Percentiles rank a stretch among this genome's conserved stretches.
Evolutionary conservation across 2,113 vertebrate genomes (phyloP).

Genomic region (Myrmophylax atrothorax): DNA sequence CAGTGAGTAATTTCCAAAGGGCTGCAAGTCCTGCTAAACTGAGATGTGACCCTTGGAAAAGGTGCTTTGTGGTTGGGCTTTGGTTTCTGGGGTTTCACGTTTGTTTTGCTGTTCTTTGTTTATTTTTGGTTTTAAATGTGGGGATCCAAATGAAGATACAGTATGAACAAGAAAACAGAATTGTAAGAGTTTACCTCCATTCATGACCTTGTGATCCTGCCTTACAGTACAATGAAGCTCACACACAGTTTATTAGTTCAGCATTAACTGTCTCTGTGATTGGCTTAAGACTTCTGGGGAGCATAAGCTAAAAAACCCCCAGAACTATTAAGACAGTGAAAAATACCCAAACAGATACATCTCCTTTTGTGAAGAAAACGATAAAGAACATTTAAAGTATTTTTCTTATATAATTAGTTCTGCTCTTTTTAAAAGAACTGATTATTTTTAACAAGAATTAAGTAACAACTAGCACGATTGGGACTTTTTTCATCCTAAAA

Average conservation of each 20-base stretch:
- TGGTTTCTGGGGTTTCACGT: background rate
- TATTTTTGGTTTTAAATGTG: background rate
- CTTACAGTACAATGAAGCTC: background rate
- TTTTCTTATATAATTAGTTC: background rate
- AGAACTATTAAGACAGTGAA: background rate
- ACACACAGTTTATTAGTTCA: background rate
- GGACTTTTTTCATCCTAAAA: background rate
- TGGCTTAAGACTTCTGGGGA: background rate
- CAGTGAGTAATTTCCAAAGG: background rate
- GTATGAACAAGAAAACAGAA: background rate
- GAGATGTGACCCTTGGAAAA: background rate
- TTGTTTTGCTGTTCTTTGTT: background rate
- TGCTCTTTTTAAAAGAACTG: background rate
- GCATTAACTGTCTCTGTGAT: background rate
- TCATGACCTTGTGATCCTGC: background rate
- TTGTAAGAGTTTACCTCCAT: background rate
- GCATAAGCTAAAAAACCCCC: background rate
- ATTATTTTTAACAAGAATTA: background rate
- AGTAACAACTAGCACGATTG: background rate
- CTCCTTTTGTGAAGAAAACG: background rate
- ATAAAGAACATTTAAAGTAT: background rate
- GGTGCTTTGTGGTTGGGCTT: background rate
- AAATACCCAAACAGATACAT: background rate
- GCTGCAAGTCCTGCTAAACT: background rate
- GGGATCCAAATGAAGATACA: background rate